These are phyloP conservation scores for Temnothorax rugatulus DNA, from an alignment of 2,888 invertebrate genomes.

Conservation along the genomic window DNA sequence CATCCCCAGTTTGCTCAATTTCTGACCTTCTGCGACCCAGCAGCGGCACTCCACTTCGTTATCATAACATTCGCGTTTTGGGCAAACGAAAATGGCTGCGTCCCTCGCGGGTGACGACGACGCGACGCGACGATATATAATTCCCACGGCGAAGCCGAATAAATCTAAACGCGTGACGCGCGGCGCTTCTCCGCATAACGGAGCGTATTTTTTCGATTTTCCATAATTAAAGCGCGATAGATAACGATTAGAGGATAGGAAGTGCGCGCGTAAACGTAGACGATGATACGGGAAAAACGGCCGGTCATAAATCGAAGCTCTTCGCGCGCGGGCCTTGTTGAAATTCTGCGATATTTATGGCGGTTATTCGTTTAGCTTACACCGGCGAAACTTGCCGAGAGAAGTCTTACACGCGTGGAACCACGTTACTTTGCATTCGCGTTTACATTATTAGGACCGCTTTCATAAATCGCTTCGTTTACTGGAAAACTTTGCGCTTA, in stretches of 20 bases:
- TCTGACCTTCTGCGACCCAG: constrained; percentile 64
- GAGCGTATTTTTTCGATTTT: constrained; percentile 35
- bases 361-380: constrained; percentile 79
- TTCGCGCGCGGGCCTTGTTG: constrained; percentile 54
- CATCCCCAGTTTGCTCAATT: constrained; percentile 69
- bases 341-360: constrained; percentile 80
- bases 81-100: constrained; percentile 34
- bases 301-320: constrained; percentile 76
- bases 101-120: background rate
- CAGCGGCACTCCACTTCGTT: constrained; percentile 54
- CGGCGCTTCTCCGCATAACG: background rate
- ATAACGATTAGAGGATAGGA: constrained; percentile 57
- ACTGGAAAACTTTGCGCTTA: constrained; percentile 72
- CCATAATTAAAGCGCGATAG: constrained; percentile 59
- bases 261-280: constrained; percentile 51
- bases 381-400: constrained; percentile 70
- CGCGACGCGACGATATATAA: constrained; percentile 22
- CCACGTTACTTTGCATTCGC: constrained; percentile 69
- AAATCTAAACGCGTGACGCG: constrained; percentile 26
- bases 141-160: background rate
- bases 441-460: constrained; percentile 77
- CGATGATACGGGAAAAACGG: constrained; percentile 49
- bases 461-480: constrained; percentile 80
- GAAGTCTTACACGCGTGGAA: constrained; percentile 41
- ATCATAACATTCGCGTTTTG: constrained; percentile 53